Base-by-base conservation (phyloP, 2,888 invertebrate species). In the Erebia epiphron region DNA sequence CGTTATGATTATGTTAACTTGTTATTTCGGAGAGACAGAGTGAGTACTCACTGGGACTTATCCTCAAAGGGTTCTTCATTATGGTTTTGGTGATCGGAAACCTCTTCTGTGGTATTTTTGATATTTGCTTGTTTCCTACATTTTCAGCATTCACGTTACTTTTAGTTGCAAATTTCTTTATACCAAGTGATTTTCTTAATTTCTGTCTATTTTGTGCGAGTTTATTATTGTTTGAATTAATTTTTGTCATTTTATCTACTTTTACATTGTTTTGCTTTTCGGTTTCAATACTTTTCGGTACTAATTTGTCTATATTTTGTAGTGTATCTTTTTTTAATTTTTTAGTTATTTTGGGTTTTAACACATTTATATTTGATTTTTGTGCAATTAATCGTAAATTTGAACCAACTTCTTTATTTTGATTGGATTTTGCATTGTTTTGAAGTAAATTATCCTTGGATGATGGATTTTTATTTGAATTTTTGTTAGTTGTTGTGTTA, bases 31-130 rank as follows among this genome's bases (percentile, higher is more conserved):
- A 26, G 26, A 26, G 26, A 26, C 2, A 26, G 26, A 26, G 26
- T 3, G 26, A 4, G 26, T 26, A 26, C 26, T 26, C 4, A 26
- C 90, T 82, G 50, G 89, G 87, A 68, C 88, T 90, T 0, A 83
- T 79, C 49, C 87, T 77, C 8, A 57, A 50, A 14, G 68, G 18
- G 16, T 43, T 54, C 8, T 54, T 62, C 52, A 18, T 52, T 1
- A 9, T 4, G 3, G 13, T 8, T 61, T 58, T 46, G n/a, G 41
- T 2, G 8, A 41, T n/a, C 8, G 26, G 41, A 8, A 58, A 41
- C 13, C 56, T 63, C 5, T 46, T 68, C n/a, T 56, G 69, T 9
- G 69, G 58, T 58, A 69, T 69, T 58, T 46, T 69, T 7, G 63
- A 50, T 4, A 56, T 54, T 7, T 21, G 13, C 2, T 52, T 54